Evolutionary conservation across 2,888 invertebrate genomes (phyloP), one percentile per base, ranked within the genome.

Genomic region (Amphipoea oculea): DNA sequence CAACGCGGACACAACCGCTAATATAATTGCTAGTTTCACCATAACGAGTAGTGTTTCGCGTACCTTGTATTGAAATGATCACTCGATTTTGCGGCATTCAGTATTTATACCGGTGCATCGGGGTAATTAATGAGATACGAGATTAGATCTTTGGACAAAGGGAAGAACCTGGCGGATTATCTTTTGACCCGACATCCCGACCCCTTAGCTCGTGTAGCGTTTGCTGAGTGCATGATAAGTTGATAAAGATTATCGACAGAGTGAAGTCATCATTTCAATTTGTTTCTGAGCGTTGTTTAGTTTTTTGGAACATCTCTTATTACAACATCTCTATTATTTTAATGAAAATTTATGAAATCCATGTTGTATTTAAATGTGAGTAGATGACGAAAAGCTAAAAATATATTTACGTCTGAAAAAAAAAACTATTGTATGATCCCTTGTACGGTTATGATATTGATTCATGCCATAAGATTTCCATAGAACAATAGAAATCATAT

Each of bases 71-170:
- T 36, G 36, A 63, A 82, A 65, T 78, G 42, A 20, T 66, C 5
- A 23, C 14, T 62, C 7, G 12, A 57, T 29, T 36, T 76, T 45
- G 14, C 12, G 14, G 17, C 42, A 36, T n/a, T 48, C 29, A 69
- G 60, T 73, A 78, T 82, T 83, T 82, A 82, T 82, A 83, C 29
- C 14, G 42, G 23, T 20, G 65, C n/a, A 60, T 82, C 36, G 17
- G 5, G 9, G 45, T 54, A 62, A 36, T 36, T 36, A 57, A 67
- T 69, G 11, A 48, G 17, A 60, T 40, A 66, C 7, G n/a, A 71
- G 45, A 54, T 77, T 68, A 36, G 45, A 20, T 67, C 60, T 62
- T 54, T 23, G 67, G 68, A 63, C 42, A 83, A 83, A 36, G 78
- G 83, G 36, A 77, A 77, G 12, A 68, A 83, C 78, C 82, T 71